Percentiles rank a stretch among this genome's conserved stretches.
phyloP scores from a whole-genome alignment of 2,888 invertebrate species.

The Lycaena phlaeas region DNA sequence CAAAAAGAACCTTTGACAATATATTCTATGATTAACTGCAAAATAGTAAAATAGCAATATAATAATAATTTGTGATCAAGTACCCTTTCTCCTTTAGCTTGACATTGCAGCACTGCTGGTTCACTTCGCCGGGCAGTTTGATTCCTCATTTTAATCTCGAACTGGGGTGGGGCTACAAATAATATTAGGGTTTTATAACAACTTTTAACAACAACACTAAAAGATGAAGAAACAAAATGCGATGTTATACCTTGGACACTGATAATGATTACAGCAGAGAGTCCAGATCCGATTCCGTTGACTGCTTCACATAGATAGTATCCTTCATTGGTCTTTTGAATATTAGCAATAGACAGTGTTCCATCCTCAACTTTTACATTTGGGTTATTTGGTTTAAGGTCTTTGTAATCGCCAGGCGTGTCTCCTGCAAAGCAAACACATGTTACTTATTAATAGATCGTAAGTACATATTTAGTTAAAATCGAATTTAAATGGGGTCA shows the following conservation, averaged over 20 bases:
- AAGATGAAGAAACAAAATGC: too few species aligned
- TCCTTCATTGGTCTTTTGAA: constrained; percentile 94
- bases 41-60: too few species aligned
- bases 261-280: constrained; percentile 94
- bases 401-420: constrained; percentile 93
- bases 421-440: constrained; percentile 83
- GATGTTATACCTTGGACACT: constrained; percentile 96
- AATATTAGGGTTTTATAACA: too few species aligned
- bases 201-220: too few species aligned
- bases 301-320: constrained; percentile 96
- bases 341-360: constrained; percentile 89
- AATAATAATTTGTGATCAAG: too few species aligned
- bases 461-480: too few species aligned
- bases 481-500: too few species aligned
- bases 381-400: constrained; percentile 90
- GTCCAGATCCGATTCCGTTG: constrained; percentile 94
- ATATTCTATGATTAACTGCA: too few species aligned
- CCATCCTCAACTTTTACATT: constrained; percentile 96
- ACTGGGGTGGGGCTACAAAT: constrained; percentile 94
- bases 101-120: constrained; percentile 92
- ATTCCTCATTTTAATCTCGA: constrained; percentile 92
- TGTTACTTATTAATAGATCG: too few species aligned
- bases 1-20: too few species aligned
- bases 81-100: constrained; percentile 91
- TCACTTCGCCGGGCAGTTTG: constrained; percentile 93